phyloP scores from a whole-genome alignment of 2,888 invertebrate species.

The Lucinisca nassula region DNA sequence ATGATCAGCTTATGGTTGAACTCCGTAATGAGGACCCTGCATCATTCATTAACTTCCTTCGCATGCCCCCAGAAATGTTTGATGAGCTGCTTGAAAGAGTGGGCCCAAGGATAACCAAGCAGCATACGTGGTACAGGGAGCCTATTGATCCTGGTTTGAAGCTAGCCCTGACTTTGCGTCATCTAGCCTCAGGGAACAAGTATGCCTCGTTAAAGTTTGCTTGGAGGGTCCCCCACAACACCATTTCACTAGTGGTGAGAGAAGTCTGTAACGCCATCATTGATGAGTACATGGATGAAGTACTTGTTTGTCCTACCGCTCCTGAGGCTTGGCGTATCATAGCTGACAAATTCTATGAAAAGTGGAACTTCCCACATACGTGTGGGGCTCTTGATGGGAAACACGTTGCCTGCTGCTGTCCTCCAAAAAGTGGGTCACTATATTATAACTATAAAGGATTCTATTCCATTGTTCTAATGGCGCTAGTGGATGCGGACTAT shows the following conservation, averaged over 20 bases:
- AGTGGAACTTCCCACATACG: not conserved
- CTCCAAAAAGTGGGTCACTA: not conserved
- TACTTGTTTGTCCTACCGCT: not conserved
- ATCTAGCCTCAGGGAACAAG: too few species aligned
- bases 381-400: not conserved
- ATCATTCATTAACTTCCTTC: slow-evolving; percentile 69
- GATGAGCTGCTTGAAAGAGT: slow-evolving; percentile 65
- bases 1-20: slow-evolving; percentile 47
- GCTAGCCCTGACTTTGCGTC: too few species aligned
- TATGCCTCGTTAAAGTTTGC: too few species aligned
- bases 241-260: not conserved
- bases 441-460: not conserved
- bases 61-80: slow-evolving; percentile 71
- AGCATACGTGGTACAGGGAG: not conserved
- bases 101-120: slow-evolving; percentile 13
- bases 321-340: too few species aligned
- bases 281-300: not conserved
- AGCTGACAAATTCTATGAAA: too few species aligned
- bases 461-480: not conserved
- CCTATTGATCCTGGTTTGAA: not conserved
- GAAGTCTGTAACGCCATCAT: not conserved
- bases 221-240: not conserved
- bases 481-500: not conserved
- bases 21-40: slow-evolving; percentile 57
- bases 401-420: not conserved